phyloP scores from a whole-genome alignment of 37 sponge, comb jelly and placozoan species.

The Ianthella basta region DNA sequence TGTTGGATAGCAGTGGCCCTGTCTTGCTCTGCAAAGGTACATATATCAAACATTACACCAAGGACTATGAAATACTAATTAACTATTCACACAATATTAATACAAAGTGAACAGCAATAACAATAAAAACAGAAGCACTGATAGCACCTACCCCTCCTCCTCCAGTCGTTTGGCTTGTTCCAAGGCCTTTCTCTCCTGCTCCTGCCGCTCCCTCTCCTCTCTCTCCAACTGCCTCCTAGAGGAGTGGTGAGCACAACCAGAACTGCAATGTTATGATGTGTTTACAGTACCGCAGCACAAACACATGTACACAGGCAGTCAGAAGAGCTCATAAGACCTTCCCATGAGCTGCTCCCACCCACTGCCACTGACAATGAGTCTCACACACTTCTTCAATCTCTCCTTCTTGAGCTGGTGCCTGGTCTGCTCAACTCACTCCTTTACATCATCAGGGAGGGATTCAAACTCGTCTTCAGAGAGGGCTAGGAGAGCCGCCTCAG shows the following conservation, averaged over 20 bases:
- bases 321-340: not conserved
- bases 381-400: conserved; percentile 11
- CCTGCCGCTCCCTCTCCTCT: conserved; percentile 43
- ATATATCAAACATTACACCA: no score
- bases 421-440: conserved; percentile 65
- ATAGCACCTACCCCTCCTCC: conserved; percentile 51
- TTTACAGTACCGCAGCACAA: not conserved
- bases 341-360: not conserved
- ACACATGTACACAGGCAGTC: not conserved
- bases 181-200: conserved; percentile 35
- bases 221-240: conserved; percentile 16
- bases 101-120: no score
- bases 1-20: conserved; percentile 68
- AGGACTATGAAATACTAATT: no score
- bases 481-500: conserved; percentile 55
- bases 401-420: conserved; percentile 49
- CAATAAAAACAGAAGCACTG: not conserved
- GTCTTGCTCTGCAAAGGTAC: no score
- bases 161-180: conserved; percentile 57
- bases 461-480: conserved; percentile 95
- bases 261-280: not conserved
- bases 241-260: not conserved
- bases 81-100: no score
- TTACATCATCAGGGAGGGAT: conserved; percentile 59
- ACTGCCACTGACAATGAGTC: not conserved